Evolutionary conservation across 2,888 invertebrate genomes (phyloP), one percentile per base, ranked within the genome.

Genomic region (Drosophila nigritarsus): DNA sequence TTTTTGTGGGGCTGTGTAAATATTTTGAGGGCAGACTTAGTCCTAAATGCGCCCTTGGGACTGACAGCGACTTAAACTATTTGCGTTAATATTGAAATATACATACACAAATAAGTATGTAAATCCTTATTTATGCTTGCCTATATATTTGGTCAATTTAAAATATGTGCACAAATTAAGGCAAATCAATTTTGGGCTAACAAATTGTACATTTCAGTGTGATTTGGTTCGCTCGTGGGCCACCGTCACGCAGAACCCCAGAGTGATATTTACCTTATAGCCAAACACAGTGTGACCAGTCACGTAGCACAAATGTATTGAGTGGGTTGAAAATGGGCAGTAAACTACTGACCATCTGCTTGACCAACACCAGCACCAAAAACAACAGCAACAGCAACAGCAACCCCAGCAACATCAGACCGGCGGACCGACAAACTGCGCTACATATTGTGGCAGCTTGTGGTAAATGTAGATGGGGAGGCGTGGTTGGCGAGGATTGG

Each of bases 301-400:
- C 85, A 86, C 85, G 85, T 86, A 89, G 80, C 85, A 76, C 85
- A 85, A 86, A 86, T 86, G 88, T 82, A 89, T 86, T 73, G 85
- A 82, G 85, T 75, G 85, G 85, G 90, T 68, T 85, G 89, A 55
- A 72, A 74, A 78, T 80, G 75, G 90, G 65, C 82, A 87, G 65
- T 82, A 87, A 87, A 85, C 87, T 89, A 81, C 78, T 76, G 84
- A 75, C 83, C 89, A 83, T 62, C 72, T 73, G 73, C 56, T 69
- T 63, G 65, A 71, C 62, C 68, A 55, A 65, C 29, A 59, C 58
- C 67, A 78, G 20, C 49, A 45, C 58, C n/a, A 38, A n/a, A 18
- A 62, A 11, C 59, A 56, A 29, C 2, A 38, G 9, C 51, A 61
- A 3, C n/a, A 62, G 15, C 59, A 56, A 29, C 2, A 38, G 9